A percentile compares a stretch with the other conserved stretches of the same genome.
phyloP scores from a whole-genome alignment of 2,888 invertebrate genomes.

The Mayetiola destructor region DNA sequence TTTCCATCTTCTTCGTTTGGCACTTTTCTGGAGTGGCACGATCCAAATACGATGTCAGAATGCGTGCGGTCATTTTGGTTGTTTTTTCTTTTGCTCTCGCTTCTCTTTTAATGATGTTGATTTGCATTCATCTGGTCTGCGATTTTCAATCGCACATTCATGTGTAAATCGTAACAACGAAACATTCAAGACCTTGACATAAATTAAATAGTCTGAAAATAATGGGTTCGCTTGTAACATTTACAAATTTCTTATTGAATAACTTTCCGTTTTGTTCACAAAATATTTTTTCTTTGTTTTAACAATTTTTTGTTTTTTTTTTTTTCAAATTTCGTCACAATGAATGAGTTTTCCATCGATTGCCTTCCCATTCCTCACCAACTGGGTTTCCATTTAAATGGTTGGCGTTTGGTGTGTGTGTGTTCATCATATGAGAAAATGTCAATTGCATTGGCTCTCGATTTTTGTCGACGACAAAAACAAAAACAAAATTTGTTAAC shows the following conservation, averaged over 20 bases:
- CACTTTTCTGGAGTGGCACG: no score
- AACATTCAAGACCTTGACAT: constrained; percentile 4
- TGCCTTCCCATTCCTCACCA: no score
- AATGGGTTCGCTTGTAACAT: not conserved
- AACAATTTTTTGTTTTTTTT: not conserved
- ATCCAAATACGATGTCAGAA: no score
- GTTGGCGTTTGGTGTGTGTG: no score
- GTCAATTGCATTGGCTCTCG: no score
- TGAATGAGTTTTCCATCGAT: not conserved
- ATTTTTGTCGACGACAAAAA: no score
- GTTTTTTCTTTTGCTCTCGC: not conserved
- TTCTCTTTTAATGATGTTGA: not conserved
- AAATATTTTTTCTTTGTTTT: not conserved
- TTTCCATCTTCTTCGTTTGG: no score
- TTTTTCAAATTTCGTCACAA: not conserved
- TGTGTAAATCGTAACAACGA: not conserved
- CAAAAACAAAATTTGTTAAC: no score
- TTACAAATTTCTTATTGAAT: constrained; percentile 9
- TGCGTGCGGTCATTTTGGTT: not conserved
- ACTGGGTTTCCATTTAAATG: no score
- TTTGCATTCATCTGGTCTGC: not conserved
- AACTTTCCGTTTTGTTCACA: not conserved
- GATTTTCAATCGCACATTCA: not conserved
- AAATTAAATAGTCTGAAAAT: constrained; percentile 11
- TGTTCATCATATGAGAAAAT: no score